Evolutionary conservation across 2,797 vertebrate species (phyloP), one percentile per base, ranked within the genome.

Genomic region (Gymnoscopelus microlampas): DNA sequence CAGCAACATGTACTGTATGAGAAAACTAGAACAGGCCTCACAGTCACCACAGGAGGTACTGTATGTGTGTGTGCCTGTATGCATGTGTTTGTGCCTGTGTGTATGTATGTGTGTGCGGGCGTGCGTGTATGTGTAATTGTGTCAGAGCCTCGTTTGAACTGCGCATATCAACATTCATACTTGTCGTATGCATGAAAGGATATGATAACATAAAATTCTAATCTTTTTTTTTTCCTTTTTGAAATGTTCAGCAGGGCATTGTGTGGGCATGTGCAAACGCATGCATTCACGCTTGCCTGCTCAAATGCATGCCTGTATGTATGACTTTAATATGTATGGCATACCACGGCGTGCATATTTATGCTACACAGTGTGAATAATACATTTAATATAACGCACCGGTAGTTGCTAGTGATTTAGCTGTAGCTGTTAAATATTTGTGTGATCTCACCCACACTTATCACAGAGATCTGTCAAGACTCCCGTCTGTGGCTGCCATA

Each of bases 331-430:
- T 63, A 59, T 73, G 13, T 53, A 39, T 63, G 26, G 50, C 23
- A 15, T 58, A 15, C 50, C 32, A 32, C 39, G 2, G 5, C 51
- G 48, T 70, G 64, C 66, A 66, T 71, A 70, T 75, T 55, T 63
- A 61, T 71, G 62, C 15, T n/a, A 58, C 57, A 67, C 26, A 51
- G 68, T 69, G 57, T 87, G 72, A 84, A 85, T 78, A 76, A 83
- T 70, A 67, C 57, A 71, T 82, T 54, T 77, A 15, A 67, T 70
- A 39, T 53, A 51, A 57, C 60, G 53, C 54, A 19, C 48, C 49
- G 5, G 48, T 48, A 19, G 47, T 24, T 59, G 70, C 51, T 60
- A 68, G 39, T 73, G 63, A 76, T 76, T 61, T 58, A 63, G 64
- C 66, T 70, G 65, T 15, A 35, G 68, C 66, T 65, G 70, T 66